phyloP scores from a whole-genome alignment of 1,140 invertebrate species.

The Aleiodes sp. region DNA sequence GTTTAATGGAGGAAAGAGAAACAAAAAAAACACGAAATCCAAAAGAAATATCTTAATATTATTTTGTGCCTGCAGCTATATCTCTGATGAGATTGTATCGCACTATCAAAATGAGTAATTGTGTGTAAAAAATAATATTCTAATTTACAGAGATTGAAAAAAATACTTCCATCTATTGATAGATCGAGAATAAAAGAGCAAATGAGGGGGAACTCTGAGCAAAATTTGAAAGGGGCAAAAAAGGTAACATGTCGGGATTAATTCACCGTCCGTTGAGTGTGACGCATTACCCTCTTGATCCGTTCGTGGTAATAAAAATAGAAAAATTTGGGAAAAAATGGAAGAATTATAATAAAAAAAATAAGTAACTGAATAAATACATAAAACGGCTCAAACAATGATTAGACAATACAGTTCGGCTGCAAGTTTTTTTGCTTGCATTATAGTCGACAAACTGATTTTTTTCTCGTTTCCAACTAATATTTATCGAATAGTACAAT shows the following conservation, averaged over 20 bases:
- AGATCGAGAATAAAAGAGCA: not conserved
- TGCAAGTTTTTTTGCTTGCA: slow-evolving; percentile 32
- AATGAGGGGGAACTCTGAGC: not conserved
- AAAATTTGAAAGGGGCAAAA: not conserved
- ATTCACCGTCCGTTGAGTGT: slow-evolving; percentile 35
- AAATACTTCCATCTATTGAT: not conserved
- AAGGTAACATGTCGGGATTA: slow-evolving; percentile 27
- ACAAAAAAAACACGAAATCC: not conserved
- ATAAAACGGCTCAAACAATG: slow-evolving; percentile 30
- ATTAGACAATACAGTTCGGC: slow-evolving; percentile 36
- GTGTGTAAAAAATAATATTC: not conserved
- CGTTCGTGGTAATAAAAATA: slow-evolving; percentile 6
- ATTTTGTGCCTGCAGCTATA: no score
- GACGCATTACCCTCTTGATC: slow-evolving; percentile 33
- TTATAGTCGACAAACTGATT: slow-evolving; percentile 15
- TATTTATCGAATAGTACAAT: slow-evolving; percentile 19
- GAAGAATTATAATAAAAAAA: slow-evolving; percentile 19
- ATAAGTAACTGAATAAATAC: slow-evolving; percentile 17
- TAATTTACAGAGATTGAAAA: not conserved
- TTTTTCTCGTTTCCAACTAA: slow-evolving; percentile 18
- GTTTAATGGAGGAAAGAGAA: not conserved
- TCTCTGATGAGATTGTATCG: no score
- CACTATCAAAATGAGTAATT: not conserved
- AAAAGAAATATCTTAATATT: not conserved
- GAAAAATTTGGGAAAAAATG: no score